phyloP scores from a whole-genome alignment of 2,888 invertebrate species.

The Lepidochrysops patricia region DNA sequence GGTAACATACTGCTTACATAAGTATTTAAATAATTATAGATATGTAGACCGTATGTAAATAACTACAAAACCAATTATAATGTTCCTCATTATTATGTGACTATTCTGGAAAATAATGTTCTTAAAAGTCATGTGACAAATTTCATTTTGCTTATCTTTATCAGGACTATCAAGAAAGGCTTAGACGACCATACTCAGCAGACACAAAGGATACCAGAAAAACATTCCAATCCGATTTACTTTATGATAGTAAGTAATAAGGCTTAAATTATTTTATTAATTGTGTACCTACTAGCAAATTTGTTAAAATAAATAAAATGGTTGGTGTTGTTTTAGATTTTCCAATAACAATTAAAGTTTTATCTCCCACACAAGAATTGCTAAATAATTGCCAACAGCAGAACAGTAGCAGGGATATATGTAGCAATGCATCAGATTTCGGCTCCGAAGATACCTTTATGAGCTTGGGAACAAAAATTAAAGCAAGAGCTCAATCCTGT shows the following conservation, averaged over 20 bases:
- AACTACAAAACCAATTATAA: too few relatives aligned
- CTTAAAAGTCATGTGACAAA: neutral
- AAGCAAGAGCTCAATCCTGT: constrained; percentile 60
- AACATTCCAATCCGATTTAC: constrained; percentile 50
- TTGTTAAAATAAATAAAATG: too few relatives aligned
- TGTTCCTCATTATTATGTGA: too few relatives aligned
- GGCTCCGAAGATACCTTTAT: constrained; percentile 69
- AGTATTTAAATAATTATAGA: too few relatives aligned
- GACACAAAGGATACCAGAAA: constrained; percentile 59
- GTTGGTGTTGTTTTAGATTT: constrained; percentile 36
- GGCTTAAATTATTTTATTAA: too few relatives aligned
- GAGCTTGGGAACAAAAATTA: constrained; percentile 68
- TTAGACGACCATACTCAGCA: constrained; percentile 63
- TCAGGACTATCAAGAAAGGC: constrained; percentile 54
- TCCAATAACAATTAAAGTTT: constrained; percentile 44
- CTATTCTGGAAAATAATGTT: neutral
- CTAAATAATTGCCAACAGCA: constrained; percentile 37
- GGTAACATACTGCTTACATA: constrained; percentile 36
- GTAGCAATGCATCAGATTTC: constrained; percentile 63
- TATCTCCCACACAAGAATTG: constrained; percentile 55
- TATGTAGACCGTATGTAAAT: too few relatives aligned
- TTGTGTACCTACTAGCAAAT: too few relatives aligned
- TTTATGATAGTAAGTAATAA: constrained; percentile 54
- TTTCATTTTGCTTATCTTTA: constrained; percentile 19
- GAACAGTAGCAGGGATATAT: constrained; percentile 42